Evolutionary conservation across 1,140 invertebrate genomes (phyloP).

Genomic region (Lepidurus packardi): DNA sequence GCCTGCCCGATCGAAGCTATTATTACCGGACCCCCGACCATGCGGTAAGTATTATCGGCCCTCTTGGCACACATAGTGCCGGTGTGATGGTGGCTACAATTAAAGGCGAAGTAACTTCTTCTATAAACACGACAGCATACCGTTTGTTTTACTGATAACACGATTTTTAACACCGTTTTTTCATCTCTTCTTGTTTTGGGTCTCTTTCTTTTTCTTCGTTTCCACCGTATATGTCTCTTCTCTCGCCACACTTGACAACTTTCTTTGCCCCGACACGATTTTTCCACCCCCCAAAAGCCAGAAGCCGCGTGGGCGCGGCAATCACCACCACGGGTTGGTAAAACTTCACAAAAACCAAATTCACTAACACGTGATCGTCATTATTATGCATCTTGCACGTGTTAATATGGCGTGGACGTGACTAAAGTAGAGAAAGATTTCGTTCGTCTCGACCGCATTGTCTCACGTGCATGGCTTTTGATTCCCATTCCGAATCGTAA

Average conservation of each 20-base stretch:
- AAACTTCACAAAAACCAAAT: background rate
- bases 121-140: slow-evolving; percentile 4
- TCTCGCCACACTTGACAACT: slow-evolving; percentile 11
- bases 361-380: background rate
- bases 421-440: background rate
- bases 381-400: slow-evolving; percentile 2
- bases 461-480: slow-evolving; percentile 13
- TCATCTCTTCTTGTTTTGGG: slow-evolving; percentile 10
- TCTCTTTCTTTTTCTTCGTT: slow-evolving; percentile 4
- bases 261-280: slow-evolving; percentile 10
- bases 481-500: background rate
- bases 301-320: slow-evolving; percentile 25
- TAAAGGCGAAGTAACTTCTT: slow-evolving; percentile 2
- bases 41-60: slow-evolving; percentile 40
- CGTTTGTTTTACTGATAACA: background rate
- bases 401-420: background rate
- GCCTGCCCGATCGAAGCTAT: slow-evolving; percentile 50
- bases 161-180: slow-evolving; percentile 20
- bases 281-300: slow-evolving; percentile 25
- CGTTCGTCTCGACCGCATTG: slow-evolving; percentile 21
- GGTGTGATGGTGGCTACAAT: slow-evolving; percentile 27
- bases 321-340: slow-evolving; percentile 28
- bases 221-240: background rate
- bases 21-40: slow-evolving; percentile 48
- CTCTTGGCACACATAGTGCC: slow-evolving; percentile 29